phyloP scores from a whole-genome alignment of 2,113 vertebrate species.

The Urocolius indicus region DNA sequence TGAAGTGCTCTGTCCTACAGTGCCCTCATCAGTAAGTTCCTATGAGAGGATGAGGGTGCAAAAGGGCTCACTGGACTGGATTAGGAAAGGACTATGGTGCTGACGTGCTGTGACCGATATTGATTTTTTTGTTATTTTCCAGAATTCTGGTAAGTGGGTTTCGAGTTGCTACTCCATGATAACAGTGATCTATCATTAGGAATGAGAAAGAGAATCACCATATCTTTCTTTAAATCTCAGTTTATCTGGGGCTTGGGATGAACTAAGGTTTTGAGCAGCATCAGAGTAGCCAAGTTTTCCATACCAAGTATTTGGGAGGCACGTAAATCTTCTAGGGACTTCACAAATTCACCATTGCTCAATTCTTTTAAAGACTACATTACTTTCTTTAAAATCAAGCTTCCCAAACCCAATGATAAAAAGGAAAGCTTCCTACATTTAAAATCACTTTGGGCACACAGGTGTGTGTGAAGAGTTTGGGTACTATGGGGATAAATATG shows the following conservation, averaged over 20 bases:
- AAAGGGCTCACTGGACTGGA: background rate
- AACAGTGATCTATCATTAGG: background rate
- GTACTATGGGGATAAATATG: background rate
- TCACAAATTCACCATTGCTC: background rate
- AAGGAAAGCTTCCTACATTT: background rate
- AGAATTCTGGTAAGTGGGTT: background rate
- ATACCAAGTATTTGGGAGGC: background rate
- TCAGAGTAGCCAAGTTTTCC: background rate
- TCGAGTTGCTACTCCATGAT: background rate
- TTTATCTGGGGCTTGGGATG: background rate
- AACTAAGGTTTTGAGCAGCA: background rate
- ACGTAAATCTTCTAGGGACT: background rate
- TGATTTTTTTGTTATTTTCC: background rate
- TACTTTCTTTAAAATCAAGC: background rate
- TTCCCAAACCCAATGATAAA: background rate
- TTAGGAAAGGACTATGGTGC: background rate
- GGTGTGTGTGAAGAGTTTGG: background rate
- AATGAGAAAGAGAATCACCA: background rate
- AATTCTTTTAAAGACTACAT: background rate
- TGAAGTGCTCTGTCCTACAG: conserved; percentile 32
- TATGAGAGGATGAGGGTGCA: background rate
- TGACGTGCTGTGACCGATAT: background rate
- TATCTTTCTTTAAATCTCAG: background rate
- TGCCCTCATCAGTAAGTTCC: conserved; percentile 44
- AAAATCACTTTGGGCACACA: background rate